These are phyloP conservation scores for Leptopilina boulardi DNA, from an alignment of 1,140 invertebrate species.

Conservation along the genomic window DNA sequence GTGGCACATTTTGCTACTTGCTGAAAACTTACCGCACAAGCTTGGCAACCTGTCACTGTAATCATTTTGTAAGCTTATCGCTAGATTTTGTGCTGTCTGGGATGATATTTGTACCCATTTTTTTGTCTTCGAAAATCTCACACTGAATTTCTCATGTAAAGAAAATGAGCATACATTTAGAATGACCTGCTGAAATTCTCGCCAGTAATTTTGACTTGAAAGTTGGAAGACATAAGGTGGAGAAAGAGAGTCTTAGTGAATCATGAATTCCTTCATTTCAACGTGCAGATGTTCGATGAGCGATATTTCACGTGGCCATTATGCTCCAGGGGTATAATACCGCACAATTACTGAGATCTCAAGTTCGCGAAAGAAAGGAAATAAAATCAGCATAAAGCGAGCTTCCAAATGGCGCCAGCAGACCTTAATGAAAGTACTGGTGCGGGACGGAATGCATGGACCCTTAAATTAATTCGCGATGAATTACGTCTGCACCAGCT, in stretches of 20 bases:
- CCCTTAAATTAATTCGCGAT: slow-evolving; percentile 77
- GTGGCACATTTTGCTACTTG: too few relatives aligned
- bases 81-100: too few relatives aligned
- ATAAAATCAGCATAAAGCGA: slow-evolving; percentile 67
- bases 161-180: background rate
- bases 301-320: slow-evolving; percentile 66
- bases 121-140: too few relatives aligned
- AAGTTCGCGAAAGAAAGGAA: slow-evolving; percentile 63
- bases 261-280: slow-evolving; percentile 53
- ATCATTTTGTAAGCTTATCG: too few relatives aligned
- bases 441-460: slow-evolving; percentile 61
- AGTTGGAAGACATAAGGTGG: background rate
- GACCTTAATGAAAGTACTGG: slow-evolving; percentile 75
- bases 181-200: slow-evolving; percentile 2
- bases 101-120: too few relatives aligned
- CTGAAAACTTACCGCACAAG: too few relatives aligned
- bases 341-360: slow-evolving; percentile 68
- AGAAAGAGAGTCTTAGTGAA: slow-evolving; percentile 36
- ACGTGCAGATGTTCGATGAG: slow-evolving; percentile 60
- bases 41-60: too few relatives aligned
- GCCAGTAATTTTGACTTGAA: slow-evolving; percentile 11
- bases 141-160: background rate
- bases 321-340: slow-evolving; percentile 66
- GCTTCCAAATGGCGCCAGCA: slow-evolving; percentile 74
- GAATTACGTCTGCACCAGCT: slow-evolving; percentile 76